These are phyloP conservation scores for Tragulus kanchil DNA, from an alignment of 2,113 vertebrate genomes.

Conservation along the genomic window DNA sequence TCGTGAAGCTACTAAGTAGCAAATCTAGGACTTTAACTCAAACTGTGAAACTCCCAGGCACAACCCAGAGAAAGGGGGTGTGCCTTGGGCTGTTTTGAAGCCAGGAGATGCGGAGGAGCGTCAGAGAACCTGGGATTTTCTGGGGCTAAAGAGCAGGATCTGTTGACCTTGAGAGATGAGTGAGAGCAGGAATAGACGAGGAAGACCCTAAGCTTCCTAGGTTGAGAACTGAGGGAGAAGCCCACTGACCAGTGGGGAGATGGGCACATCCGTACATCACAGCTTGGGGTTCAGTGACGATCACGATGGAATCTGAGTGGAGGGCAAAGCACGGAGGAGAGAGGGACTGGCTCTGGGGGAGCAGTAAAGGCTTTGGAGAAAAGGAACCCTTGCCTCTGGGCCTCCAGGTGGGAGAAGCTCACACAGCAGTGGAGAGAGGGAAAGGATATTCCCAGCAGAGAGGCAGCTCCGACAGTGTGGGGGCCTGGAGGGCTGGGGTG, in stretches of 20 bases:
- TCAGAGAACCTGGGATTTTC: background rate
- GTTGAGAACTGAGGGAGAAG: background rate
- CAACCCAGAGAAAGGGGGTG: background rate
- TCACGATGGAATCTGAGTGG: background rate
- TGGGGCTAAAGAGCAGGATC: background rate
- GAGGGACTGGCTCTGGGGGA: background rate
- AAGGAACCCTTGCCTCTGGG: background rate
- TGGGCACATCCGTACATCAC: rapidly evolving
- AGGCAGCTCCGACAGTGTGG: background rate
- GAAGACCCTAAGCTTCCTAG: background rate
- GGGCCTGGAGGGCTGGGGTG: background rate
- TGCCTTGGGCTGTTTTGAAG: background rate
- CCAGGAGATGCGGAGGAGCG: background rate
- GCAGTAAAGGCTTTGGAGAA: background rate
- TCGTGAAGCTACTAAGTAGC: background rate
- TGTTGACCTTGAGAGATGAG: background rate
- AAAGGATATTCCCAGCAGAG: background rate
- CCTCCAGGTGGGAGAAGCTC: background rate
- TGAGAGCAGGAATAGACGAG: background rate
- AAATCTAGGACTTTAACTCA: background rate
- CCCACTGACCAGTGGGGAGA: background rate
- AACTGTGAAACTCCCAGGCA: background rate
- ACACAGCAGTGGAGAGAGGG: background rate
- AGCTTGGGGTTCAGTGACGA: background rate
- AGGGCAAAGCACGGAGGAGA: background rate